Evolutionary conservation across 1,140 invertebrate species (phyloP), one percentile per base, ranked within the genome.

Genomic region (Drosophila nigromelanica): DNA sequence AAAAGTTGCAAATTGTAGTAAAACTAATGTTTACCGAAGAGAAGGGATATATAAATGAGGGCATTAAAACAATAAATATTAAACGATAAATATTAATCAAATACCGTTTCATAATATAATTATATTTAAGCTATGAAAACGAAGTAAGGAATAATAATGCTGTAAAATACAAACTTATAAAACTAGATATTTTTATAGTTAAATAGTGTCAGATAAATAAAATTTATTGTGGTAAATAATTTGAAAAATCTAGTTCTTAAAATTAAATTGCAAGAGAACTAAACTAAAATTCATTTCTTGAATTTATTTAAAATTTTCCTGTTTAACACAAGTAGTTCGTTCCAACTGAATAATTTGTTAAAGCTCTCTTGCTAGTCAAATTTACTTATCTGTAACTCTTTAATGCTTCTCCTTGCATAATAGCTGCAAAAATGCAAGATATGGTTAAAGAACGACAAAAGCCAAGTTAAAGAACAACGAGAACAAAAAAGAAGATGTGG

Each of bases 361-460:
- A 40, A 18, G 14, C 10, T 64, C 50, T 21, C 24, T 24, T 5
- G 12, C 18, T 15, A 58, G 21, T 48, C 35, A 50, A 40, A n/a
- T 30, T 6, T 12, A 67, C n/a, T 55, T 43, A 51, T 24, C 35
- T 35, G 39, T 27, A 60, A 50, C 18, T 60, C 47, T 27, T 40
- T 5, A 27, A 8, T 35, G 6, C 64, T 43, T 42, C 37, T 50
- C 15, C 35, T 27, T 58, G 54, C 8, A 10, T 11, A 35, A 30
- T 40, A 40, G 42, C 21, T 51, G 37, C 18, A n/a, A 35, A 42
- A 51, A 33, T 51, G 15, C 18, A 35, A 60, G 11, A 52, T 30
- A 35, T 43, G 27, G 40, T 12, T 18, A 37, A 33, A 6, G 12
- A 47, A 18, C 5, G 3, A 43, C 5, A 15, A 43, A 50, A 6